Evolutionary conservation across 2,113 vertebrate genomes (phyloP).

Genomic region (Meles meles): DNA sequence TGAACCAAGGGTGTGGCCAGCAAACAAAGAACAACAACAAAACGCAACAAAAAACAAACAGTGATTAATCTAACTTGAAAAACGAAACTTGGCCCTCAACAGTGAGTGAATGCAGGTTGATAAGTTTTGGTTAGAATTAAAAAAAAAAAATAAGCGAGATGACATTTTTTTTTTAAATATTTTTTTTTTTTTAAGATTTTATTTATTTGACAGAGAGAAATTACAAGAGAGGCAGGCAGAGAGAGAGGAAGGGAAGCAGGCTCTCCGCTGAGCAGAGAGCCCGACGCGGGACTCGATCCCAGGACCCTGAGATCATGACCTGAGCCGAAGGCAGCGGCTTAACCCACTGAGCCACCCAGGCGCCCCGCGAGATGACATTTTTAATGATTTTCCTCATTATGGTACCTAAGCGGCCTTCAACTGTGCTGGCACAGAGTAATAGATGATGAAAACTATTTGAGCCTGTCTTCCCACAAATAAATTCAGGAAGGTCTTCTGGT

Average conservation of each 20-base stretch:
- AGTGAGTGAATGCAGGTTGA: neutral
- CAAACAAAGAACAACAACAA: neutral
- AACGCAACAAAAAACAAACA: neutral
- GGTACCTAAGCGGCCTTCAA: neutral
- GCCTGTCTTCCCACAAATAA: neutral
- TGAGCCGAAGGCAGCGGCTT: too few relatives aligned
- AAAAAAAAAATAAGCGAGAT: neutral
- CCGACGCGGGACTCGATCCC: too few relatives aligned
- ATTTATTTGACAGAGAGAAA: too few relatives aligned
- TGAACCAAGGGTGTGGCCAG: neutral
- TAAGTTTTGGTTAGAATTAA: neutral
- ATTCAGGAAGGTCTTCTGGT: neutral
- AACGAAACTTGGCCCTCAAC: accelerated
- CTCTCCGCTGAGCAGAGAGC: too few relatives aligned
- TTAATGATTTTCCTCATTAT: neutral
- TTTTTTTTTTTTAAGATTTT: too few relatives aligned
- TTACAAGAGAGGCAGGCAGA: too few relatives aligned
- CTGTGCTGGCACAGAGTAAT: neutral
- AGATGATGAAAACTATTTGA: neutral
- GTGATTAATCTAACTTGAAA: neutral
- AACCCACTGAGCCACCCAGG: too few relatives aligned
- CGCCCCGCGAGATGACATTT: neutral
- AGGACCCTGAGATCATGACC: too few relatives aligned
- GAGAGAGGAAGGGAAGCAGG: too few relatives aligned
- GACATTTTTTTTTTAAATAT: too few relatives aligned